Evolutionary conservation across 2,888 invertebrate genomes (phyloP), one percentile per base, ranked within the genome.

Genomic region (Eledona agricola): DNA sequence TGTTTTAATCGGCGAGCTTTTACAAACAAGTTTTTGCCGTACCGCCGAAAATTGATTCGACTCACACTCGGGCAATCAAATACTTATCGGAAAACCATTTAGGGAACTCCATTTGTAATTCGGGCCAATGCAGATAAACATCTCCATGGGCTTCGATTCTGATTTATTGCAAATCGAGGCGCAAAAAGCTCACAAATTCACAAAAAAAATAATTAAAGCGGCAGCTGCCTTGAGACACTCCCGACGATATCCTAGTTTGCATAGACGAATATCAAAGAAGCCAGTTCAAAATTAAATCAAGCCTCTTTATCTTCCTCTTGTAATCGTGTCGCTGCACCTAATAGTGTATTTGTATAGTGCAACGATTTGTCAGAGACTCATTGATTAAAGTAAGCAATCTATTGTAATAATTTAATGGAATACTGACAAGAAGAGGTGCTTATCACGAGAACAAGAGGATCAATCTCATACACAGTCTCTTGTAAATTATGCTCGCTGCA

Each of bases 1-100:
- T 34, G 20, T 34, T 31, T 34, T 20, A 19, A 34, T 34, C 34
- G 11, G 11, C 20, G 10, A 40, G 23, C 22, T 37, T 28, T 37
- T 37, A 37, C 37, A 37, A 37, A 37, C 37, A 37, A 23, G 13
- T 22, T 37, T 37, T 23, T 23, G 23, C 23, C 15, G 9, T 7
- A 23, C 23, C 23, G 26, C 13, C 28, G 28, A 40, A 40, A 40
- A 40, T 37, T 37, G 37, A 37, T 37, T 37, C 40, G 40, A 11
- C 31, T 22, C 31, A 20, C 29, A 42, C 26, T 40, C 19, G 28
- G 29, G 40, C 34, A 51, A 45, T 34, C 40, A 37, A 23, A 29
- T 35, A 43, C 25, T 40, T 51, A 51, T 51, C 37, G 43, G 51
- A 51, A 51, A 51, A 45, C 43, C 51, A 51, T 51, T 43, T 43